Percentiles rank a stretch among this genome's conserved stretches.
Conservation (phyloP, 1,140 invertebrate genomes). For the Orussus abietinus region DNA sequence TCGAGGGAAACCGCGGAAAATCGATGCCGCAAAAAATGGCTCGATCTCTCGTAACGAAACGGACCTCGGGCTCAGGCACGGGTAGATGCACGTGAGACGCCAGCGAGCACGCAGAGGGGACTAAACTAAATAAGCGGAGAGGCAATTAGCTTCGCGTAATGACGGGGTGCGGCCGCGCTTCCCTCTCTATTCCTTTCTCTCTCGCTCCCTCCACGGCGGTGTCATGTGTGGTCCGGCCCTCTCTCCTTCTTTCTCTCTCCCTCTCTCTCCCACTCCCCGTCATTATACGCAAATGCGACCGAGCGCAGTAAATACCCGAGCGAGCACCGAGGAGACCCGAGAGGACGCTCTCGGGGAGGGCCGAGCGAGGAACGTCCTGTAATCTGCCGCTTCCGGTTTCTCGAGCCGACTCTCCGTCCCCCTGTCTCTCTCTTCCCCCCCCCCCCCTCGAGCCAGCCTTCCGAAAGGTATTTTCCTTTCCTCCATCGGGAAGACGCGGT, state of each 20-base stretch:
- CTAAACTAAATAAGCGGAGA: conserved; percentile 19
- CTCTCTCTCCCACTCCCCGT: conserved; percentile 7
- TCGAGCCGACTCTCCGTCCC: conserved; percentile 22
- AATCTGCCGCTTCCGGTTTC: conserved; percentile 30
- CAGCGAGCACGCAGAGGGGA: no score
- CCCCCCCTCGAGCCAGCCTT: no score
- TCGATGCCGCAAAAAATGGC: neutral
- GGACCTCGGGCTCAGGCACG: no score
- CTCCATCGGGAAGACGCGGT: no score
- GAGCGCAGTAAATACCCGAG: conserved; percentile 16
- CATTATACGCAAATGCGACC: conserved; percentile 25
- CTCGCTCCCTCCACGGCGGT: conserved; percentile 13
- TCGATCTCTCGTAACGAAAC: no score
- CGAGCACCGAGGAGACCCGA: neutral
- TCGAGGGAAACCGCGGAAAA: neutral
- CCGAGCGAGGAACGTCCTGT: conserved; percentile 16
- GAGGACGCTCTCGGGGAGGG: neutral
- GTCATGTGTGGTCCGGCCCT: conserved; percentile 23
- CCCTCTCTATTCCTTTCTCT: conserved; percentile 3
- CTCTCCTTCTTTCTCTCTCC: conserved; percentile 8
- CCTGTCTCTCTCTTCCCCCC: neutral
- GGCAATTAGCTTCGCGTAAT: conserved; percentile 31
- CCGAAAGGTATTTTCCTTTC: no score
- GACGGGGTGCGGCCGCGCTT: conserved; percentile 19
- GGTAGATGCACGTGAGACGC: no score